Base-by-base conservation (phyloP, 2,113 vertebrate genomes). In the Machaerirhynchus nigripectus region DNA sequence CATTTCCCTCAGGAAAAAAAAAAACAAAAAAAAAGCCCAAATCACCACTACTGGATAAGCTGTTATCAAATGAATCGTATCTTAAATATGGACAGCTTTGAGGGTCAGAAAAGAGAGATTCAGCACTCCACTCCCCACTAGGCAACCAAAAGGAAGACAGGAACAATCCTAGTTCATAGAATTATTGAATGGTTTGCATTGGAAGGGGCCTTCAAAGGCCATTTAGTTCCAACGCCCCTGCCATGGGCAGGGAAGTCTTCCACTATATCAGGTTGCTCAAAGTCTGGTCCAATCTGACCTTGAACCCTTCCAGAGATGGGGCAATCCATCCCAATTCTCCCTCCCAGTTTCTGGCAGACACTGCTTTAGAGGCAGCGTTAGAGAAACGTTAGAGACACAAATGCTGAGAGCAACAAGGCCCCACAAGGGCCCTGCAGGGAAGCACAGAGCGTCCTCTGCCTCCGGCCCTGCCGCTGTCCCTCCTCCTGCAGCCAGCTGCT, bases 171-270 rank as follows among this genome's bases (percentile, higher is more conserved):
- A 26, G 22, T 53, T 44, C 44, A 65, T 7, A 35, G 40, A 75
- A 47, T 60, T 53, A 22, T 9, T 16, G 24, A 70, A 55, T 18
- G 4, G 11, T 30, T 53, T 61, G 55, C 9, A 8, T 13, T 60
- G 39, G 16, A 67, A 60, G 16, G 28, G 28, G 10, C 24, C 7
- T 46, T 30, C 60, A 60, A 40, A 68, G 23, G 33, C 23, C 37
- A 39, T n/a, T 22, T 24, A 28, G 3, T 21, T n/a, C 21, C n/a
- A 47, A 4, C 1, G 1, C 10, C 10, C 9, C 4, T n/a, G 20
- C n/a, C 30, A 27, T 9, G 40, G 39, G 12, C 21, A 49, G 17
- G 8, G 17, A 76, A 67, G 11, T 3, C 10, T 63, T 56, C 49
- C 27, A 63, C 40, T 33, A 42, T 61, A 33, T 2, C 26, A 42